Evolutionary conservation across 1,140 invertebrate genomes (phyloP).

Genomic region (Polyergus mexicanus): DNA sequence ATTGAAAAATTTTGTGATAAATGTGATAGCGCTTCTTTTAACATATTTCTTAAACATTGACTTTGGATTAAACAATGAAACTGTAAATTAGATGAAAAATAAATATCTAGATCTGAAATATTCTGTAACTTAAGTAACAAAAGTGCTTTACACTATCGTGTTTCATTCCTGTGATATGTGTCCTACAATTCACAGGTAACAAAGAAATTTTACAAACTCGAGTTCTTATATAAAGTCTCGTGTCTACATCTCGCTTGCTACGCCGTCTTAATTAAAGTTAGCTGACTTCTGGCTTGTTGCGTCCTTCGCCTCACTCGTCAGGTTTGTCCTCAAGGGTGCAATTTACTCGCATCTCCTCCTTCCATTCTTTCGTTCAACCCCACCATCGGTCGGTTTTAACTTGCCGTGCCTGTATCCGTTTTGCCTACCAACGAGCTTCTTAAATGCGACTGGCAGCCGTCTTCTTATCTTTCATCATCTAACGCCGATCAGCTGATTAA

Average conservation of each 20-base stretch:
- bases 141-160: background rate
- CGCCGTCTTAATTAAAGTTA: slow-evolving; percentile 84
- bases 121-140: background rate
- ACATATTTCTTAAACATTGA: background rate
- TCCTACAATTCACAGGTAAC: background rate
- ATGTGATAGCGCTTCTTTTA: background rate
- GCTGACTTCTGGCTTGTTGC: slow-evolving; percentile 77
- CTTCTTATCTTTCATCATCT: slow-evolving; percentile 47
- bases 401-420: slow-evolving; percentile 61
- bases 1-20: background rate
- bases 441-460: slow-evolving; percentile 56
- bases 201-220: slow-evolving; percentile 5
- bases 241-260: slow-evolving; percentile 69
- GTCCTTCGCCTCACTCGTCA: slow-evolving; percentile 75
- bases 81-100: no score
- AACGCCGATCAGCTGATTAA: slow-evolving; percentile 57
- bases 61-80: background rate
- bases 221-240: slow-evolving; percentile 12
- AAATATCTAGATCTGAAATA: background rate
- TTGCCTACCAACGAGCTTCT: slow-evolving; percentile 43
- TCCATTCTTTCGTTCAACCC: slow-evolving; percentile 51
- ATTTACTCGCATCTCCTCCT: slow-evolving; percentile 75
- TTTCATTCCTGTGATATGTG: background rate
- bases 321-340: slow-evolving; percentile 78
- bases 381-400: slow-evolving; percentile 20